Evolutionary conservation across 2,888 invertebrate species (phyloP).

Genomic region (Mythimna albipuncta): DNA sequence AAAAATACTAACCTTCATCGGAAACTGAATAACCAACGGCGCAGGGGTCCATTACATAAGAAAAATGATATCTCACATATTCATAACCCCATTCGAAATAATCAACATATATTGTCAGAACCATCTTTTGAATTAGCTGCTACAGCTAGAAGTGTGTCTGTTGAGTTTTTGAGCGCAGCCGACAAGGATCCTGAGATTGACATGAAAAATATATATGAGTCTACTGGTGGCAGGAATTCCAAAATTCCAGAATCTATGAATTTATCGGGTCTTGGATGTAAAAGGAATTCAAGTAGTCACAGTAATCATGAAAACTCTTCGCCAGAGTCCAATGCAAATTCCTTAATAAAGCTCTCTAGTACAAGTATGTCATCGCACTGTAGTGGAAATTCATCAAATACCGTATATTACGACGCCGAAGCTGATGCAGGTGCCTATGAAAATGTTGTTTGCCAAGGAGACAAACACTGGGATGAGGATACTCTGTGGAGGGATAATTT

Average conservation of each 20-base stretch:
- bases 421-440: conserved; percentile 85
- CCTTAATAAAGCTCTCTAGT: conserved; percentile 80
- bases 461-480: conserved; percentile 96
- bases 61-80: conserved; percentile 93
- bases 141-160: conserved; percentile 91
- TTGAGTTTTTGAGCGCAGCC: conserved; percentile 92
- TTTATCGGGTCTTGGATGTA: conserved; percentile 86
- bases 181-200: conserved; percentile 93
- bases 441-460: conserved; percentile 90
- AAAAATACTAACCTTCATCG: conserved; percentile 89
- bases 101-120: conserved; percentile 78
- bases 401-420: conserved; percentile 88
- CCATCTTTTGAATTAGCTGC: conserved; percentile 89
- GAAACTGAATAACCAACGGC: conserved; percentile 94
- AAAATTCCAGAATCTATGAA: conserved; percentile 90
- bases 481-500: conserved; percentile 95
- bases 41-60: conserved; percentile 91
- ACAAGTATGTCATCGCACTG: conserved; percentile 89
- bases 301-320: conserved; percentile 76
- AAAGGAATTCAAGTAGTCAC: conserved; percentile 80
- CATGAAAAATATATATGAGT: conserved; percentile 93
- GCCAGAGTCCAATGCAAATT: conserved; percentile 75
- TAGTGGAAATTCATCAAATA: conserved; percentile 87
- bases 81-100: conserved; percentile 92
- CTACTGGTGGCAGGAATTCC: conserved; percentile 91